Conservation (phyloP, 35 echinoderm and acorn worm genomes). For the Holothuria glaberrima region DNA sequence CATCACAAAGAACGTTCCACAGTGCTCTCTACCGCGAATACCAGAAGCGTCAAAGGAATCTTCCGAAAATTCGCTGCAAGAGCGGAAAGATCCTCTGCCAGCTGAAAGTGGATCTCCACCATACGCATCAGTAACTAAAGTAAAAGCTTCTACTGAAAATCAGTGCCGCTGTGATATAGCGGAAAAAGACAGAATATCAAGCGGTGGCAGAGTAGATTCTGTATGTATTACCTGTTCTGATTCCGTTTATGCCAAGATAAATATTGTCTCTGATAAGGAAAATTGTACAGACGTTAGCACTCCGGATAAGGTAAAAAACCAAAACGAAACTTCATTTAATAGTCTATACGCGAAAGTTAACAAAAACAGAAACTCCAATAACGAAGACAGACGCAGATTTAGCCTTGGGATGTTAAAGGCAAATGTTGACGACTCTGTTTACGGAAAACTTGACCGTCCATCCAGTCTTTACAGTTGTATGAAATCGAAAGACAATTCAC, state of each 20-base stretch:
- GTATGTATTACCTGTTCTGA: no score
- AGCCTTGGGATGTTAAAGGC: background rate
- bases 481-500: background rate
- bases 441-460: conserved; percentile 13
- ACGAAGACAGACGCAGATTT: background rate
- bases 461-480: background rate
- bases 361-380: conserved; percentile 22
- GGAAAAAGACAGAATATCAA: no score
- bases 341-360: conserved; percentile 24
- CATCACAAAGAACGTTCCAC: background rate
- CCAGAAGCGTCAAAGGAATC: background rate
- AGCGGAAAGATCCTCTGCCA: background rate
- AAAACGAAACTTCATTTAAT: background rate
- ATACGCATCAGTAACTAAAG: background rate
- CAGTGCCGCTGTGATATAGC: no score
- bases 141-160: no score
- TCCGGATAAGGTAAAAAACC: no score
- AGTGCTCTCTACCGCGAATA: conserved; percentile 1
- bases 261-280: no score
- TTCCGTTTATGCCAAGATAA: no score
- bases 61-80: background rate
- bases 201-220: no score
- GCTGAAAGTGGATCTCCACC: background rate
- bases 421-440: conserved; percentile 1
- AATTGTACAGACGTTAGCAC: no score